phyloP scores from a whole-genome alignment of 2,888 invertebrate genomes.

The Dugesia japonica region DNA sequence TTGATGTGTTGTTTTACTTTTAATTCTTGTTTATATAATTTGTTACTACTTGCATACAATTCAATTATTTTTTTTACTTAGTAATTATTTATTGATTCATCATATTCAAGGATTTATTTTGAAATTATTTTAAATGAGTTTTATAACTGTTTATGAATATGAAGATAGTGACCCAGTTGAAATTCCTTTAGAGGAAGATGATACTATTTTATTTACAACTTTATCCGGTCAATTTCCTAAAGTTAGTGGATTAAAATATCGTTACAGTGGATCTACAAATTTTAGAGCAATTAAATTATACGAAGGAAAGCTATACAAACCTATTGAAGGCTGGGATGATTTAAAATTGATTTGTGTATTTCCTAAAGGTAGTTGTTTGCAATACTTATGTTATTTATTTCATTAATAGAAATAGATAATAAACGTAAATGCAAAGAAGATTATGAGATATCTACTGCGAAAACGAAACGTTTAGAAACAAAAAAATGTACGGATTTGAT shows the following conservation, averaged over 20 bases:
- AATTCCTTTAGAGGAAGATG: constrained; percentile 80
- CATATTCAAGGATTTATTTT: too few relatives aligned
- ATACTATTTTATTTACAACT: constrained; percentile 76
- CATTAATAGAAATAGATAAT: constrained; percentile 54
- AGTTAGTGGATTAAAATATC: constrained; percentile 84
- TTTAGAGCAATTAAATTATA: constrained; percentile 56
- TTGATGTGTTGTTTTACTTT: too few relatives aligned
- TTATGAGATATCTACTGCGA: constrained; percentile 62
- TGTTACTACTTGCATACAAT: too few relatives aligned
- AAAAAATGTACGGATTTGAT: constrained; percentile 74
- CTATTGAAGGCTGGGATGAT: constrained; percentile 69
- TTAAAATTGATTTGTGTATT: constrained; percentile 42
- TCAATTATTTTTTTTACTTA: too few relatives aligned
- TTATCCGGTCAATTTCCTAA: constrained; percentile 90
- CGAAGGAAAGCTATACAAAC: constrained; percentile 77
- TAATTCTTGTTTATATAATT: too few relatives aligned
- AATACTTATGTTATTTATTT: too few relatives aligned
- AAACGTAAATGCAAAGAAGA: constrained; percentile 88
- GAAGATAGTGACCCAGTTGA: constrained; percentile 80
- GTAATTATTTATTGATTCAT: too few relatives aligned
- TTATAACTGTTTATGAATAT: constrained; percentile 82
- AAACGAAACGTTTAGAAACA: constrained; percentile 74
- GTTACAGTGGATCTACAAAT: constrained; percentile 60
- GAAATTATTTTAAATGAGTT: constrained; percentile 40
- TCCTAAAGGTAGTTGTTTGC: constrained; percentile 41